Evolutionary conservation across 2,888 invertebrate genomes (phyloP).

Genomic region (Tetrapedia diversipes): DNA sequence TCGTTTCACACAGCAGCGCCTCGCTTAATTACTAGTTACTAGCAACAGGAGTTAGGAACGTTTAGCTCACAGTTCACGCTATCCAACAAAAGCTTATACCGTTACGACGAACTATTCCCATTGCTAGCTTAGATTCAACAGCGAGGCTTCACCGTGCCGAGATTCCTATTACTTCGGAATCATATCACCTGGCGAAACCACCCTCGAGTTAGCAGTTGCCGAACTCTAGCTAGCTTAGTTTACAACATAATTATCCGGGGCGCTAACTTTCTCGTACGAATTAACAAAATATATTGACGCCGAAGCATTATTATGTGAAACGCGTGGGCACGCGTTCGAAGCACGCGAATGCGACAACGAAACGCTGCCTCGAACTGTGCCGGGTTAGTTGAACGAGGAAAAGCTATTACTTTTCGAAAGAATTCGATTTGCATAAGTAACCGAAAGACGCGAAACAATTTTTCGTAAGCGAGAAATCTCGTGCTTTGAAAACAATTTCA

Average conservation of each 20-base stretch:
- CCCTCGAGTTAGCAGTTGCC: conserved; percentile 56
- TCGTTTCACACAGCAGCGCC: conserved; percentile 79
- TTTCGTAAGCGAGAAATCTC: background rate
- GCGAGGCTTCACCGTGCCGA: conserved; percentile 54
- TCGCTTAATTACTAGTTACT: conserved; percentile 79
- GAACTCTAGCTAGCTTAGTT: conserved; percentile 58
- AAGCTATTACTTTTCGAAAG: background rate
- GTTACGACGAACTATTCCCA: conserved; percentile 69
- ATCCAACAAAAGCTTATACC: conserved; percentile 72
- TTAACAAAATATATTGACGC: conserved; percentile 54
- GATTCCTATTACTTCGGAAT: conserved; percentile 68
- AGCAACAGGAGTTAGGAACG: conserved; percentile 77
- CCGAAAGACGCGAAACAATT: background rate
- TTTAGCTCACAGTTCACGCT: conserved; percentile 76
- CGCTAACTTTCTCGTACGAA: conserved; percentile 42
- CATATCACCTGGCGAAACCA: conserved; percentile 63
- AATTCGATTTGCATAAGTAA: background rate
- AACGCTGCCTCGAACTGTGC: background rate
- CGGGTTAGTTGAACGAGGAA: background rate
- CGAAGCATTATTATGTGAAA: conserved; percentile 39
- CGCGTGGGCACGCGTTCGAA: background rate
- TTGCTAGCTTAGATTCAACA: conserved; percentile 66
- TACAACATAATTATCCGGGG: conserved; percentile 60
- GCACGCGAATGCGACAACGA: background rate
- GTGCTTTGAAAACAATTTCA: background rate